phyloP scores from a whole-genome alignment of 2,113 vertebrate genomes.

The Pimephales promelas region DNA sequence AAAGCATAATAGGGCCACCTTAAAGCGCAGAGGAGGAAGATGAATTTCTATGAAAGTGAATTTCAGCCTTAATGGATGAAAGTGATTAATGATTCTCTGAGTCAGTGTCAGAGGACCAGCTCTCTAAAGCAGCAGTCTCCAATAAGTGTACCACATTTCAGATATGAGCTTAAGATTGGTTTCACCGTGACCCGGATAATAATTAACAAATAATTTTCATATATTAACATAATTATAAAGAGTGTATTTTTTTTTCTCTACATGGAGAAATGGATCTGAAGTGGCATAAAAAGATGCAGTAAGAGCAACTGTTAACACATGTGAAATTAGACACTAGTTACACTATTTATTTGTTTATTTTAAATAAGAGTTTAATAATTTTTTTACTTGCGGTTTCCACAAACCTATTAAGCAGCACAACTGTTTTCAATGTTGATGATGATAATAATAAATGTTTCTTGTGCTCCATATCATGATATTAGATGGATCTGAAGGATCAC shows the following conservation, averaged over 20 bases:
- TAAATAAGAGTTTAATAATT: no score
- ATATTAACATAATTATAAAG: background rate
- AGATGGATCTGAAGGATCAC: background rate
- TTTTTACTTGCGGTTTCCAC: background rate
- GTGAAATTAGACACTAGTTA: background rate
- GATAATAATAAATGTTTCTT: background rate
- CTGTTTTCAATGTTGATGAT: background rate
- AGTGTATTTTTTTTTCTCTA: background rate
- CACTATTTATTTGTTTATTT: no score
- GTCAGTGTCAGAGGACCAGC: background rate
- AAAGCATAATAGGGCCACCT: no score
- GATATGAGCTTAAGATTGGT: background rate
- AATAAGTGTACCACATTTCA: background rate
- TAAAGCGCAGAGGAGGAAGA: background rate
- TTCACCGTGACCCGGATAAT: background rate
- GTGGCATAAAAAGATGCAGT: background rate
- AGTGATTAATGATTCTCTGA: slow-evolving; percentile 3
- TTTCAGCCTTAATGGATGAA: background rate
- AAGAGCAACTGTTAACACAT: background rate
- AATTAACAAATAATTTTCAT: background rate
- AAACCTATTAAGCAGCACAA: background rate
- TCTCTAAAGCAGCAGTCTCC: background rate
- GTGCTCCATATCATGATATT: background rate
- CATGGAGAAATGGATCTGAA: background rate
- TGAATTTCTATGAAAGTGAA: background rate